Evolutionary conservation across 2,797 vertebrate genomes (phyloP).

Genomic region (Cottoperca gobio): DNA sequence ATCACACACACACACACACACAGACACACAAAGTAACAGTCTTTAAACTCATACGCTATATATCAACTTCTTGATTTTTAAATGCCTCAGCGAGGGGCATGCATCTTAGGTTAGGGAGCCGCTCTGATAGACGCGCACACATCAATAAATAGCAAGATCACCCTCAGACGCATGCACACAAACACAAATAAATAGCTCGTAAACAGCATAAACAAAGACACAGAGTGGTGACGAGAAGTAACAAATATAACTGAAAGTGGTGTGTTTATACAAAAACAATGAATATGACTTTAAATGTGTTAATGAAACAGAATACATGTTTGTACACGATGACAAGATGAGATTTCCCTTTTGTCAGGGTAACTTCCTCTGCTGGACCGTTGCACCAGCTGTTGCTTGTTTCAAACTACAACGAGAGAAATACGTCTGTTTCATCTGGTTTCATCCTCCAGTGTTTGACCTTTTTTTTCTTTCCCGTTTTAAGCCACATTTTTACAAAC

Average conservation of each 20-base stretch:
- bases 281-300: slow-evolving; percentile 3
- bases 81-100: slow-evolving; percentile 26
- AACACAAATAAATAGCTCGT: slow-evolving; percentile 24
- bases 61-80: neutral
- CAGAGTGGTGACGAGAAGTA: neutral
- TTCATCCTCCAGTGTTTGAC: too few species aligned
- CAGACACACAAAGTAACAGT: slow-evolving; percentile 12
- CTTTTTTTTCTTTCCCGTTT: too few species aligned
- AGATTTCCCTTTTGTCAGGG: slow-evolving; percentile 8
- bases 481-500: too few species aligned
- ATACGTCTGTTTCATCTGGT: too few species aligned
- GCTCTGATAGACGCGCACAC: slow-evolving; percentile 3
- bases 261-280: slow-evolving; percentile 6
- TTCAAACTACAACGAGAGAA: too few species aligned
- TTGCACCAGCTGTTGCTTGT: slow-evolving; percentile 38
- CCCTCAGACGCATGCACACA: slow-evolving; percentile 37
- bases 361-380: slow-evolving; percentile 10
- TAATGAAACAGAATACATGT: slow-evolving; percentile 7
- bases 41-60: slow-evolving; percentile 23
- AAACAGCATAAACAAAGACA: slow-evolving; percentile 14
- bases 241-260: neutral
- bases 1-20: slow-evolving; percentile 8
- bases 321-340: slow-evolving; percentile 16
- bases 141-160: slow-evolving; percentile 17
- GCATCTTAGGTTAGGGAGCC: slow-evolving; percentile 45